Percentiles rank a stretch among this genome's conserved stretches.
phyloP scores from a whole-genome alignment of 37 sponge, comb jelly and placozoan species.

The Hormiphora californensis region DNA sequence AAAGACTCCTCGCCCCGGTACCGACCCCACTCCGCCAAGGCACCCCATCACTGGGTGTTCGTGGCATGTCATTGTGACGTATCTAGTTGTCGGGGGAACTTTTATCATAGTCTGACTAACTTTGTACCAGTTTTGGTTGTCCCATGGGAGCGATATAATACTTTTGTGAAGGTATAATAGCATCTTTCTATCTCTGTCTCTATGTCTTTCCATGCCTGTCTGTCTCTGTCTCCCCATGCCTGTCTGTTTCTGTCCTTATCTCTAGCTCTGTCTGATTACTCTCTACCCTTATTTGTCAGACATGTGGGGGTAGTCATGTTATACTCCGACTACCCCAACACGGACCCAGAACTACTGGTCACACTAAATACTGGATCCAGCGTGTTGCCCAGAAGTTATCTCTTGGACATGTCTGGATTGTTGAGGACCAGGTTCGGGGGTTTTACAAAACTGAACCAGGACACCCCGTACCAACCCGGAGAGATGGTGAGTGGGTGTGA shows the following conservation, averaged over 20 bases:
- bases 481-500: not conserved
- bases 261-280: no score
- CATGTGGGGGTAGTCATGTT: not conserved
- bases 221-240: no score
- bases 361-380: slow-evolving; percentile 3
- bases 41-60: slow-evolving; percentile 14
- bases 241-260: no score
- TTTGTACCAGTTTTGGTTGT: not conserved
- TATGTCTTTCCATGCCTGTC: no score
- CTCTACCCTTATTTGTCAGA: no score
- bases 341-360: not conserved
- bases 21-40: not conserved
- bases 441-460: not conserved
- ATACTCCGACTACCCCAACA: not conserved
- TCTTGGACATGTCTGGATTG: not conserved
- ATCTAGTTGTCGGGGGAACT: not conserved
- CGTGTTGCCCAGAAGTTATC: not conserved
- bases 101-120: not conserved
- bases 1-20: not conserved
- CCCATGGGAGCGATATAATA: not conserved
- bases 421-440: not conserved
- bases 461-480: not conserved
- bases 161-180: not conserved
- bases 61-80: slow-evolving; percentile 24
- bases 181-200: no score